phyloP scores from a whole-genome alignment of 2,888 invertebrate species.

The Nycteola revayana region DNA sequence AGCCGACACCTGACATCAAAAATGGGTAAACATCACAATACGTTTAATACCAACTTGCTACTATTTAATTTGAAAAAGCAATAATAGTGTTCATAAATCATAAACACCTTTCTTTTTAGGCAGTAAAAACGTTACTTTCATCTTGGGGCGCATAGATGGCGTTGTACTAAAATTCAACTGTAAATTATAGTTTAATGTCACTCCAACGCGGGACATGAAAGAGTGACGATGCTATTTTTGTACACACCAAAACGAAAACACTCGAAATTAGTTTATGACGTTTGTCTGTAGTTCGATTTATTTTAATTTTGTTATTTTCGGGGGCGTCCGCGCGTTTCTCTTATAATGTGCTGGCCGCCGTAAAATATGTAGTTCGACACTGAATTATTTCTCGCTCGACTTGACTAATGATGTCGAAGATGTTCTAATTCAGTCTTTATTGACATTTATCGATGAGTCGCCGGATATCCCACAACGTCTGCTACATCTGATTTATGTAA shows the following conservation, averaged over 20 bases:
- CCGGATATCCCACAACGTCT: constrained; percentile 9
- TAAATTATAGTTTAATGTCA: constrained; percentile 78
- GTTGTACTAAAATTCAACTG: constrained; percentile 62
- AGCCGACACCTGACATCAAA: constrained; percentile 30
- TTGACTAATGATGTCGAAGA: constrained; percentile 61
- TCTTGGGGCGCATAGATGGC: constrained; percentile 67
- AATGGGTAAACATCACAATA: constrained; percentile 27
- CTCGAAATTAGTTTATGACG: constrained; percentile 82
- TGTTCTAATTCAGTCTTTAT: constrained; percentile 51
- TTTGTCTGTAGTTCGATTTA: constrained; percentile 81
- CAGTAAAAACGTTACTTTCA: constrained; percentile 65
- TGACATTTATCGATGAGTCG: constrained; percentile 58
- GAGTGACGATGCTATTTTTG: constrained; percentile 79
- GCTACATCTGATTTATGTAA: too few species aligned
- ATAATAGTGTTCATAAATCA: constrained; percentile 66
- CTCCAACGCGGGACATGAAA: constrained; percentile 73
- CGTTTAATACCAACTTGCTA: constrained; percentile 41
- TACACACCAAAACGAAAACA: constrained; percentile 77
- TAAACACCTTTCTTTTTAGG: constrained; percentile 65
- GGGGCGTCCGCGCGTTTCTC: constrained; percentile 52
- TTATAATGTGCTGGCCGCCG: constrained; percentile 67
- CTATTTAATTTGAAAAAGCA: constrained; percentile 60
- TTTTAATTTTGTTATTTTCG: constrained; percentile 81
- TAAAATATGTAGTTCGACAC: constrained; percentile 61
- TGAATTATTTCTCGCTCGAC: constrained; percentile 64